Evolutionary conservation across 2,888 invertebrate species (phyloP).

Genomic region (Ochropacha duplaris): DNA sequence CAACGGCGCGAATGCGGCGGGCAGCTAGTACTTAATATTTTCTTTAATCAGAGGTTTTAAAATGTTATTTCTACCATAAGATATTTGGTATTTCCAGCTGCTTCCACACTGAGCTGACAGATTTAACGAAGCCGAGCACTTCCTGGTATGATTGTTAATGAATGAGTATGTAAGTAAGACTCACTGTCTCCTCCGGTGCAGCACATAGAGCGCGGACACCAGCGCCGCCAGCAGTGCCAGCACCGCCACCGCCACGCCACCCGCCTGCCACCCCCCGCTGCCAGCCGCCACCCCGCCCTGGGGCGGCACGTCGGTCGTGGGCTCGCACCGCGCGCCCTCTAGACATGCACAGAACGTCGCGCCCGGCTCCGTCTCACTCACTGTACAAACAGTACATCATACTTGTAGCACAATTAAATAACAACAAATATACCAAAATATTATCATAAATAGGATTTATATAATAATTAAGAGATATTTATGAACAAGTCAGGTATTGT

Average conservation of each 20-base stretch:
- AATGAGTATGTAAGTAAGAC: slow-evolving; percentile 20
- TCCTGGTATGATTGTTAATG: not conserved
- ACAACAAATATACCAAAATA: too few species aligned
- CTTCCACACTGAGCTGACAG: too few species aligned
- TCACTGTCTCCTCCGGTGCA: slow-evolving; percentile 67
- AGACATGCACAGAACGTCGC: slow-evolving; percentile 62
- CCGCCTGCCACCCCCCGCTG: slow-evolving; percentile 35
- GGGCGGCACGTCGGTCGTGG: slow-evolving; percentile 26
- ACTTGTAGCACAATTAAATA: too few species aligned
- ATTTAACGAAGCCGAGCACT: too few species aligned
- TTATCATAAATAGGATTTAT: too few species aligned
- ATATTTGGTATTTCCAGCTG: too few species aligned
- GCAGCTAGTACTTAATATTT: too few species aligned
- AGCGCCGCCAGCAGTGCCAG: slow-evolving; percentile 48
- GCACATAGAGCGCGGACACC: slow-evolving; percentile 48
- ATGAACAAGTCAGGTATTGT: too few species aligned
- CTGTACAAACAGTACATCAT: slow-evolving; percentile 23
- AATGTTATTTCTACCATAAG: too few species aligned
- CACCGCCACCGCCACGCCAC: slow-evolving; percentile 41
- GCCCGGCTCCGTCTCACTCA: slow-evolving; percentile 58
- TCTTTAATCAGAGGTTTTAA: too few species aligned
- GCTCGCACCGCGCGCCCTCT: slow-evolving; percentile 54
- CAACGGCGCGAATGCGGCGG: too few species aligned
- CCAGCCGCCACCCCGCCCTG: slow-evolving; percentile 20
- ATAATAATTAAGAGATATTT: too few species aligned